These are phyloP conservation scores for Oeneis ivallda DNA, from an alignment of 2,888 invertebrate genomes.

Conservation along the genomic window DNA sequence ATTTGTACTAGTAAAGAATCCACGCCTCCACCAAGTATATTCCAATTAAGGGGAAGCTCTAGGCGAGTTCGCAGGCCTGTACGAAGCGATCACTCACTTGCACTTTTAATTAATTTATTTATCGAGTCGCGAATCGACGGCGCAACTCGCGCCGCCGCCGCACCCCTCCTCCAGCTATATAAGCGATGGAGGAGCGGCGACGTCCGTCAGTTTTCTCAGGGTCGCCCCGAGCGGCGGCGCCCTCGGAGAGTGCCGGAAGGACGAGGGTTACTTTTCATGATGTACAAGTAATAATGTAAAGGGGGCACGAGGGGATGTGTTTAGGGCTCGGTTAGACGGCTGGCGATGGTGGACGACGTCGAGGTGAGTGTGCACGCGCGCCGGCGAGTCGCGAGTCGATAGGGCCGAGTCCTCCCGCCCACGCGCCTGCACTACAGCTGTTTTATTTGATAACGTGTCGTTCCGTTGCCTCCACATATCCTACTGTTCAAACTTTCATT, in stretches of 20 bases:
- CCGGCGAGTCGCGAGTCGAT: constrained; percentile 65
- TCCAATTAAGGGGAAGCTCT: constrained; percentile 74
- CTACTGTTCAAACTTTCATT: constrained; percentile 29
- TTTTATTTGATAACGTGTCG: constrained; percentile 66
- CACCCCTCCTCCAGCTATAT: constrained; percentile 66
- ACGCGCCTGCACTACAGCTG: constrained; percentile 75
- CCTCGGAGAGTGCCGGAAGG: constrained; percentile 62
- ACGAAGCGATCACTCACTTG: constrained; percentile 80
- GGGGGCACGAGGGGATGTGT: constrained; percentile 55
- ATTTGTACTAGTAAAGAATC: constrained; percentile 55
- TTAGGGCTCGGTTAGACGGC: constrained; percentile 54
- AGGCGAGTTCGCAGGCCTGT: constrained; percentile 68
- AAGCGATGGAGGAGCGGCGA: constrained; percentile 62
- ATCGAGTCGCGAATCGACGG: constrained; percentile 80
- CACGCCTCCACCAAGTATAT: constrained; percentile 60
- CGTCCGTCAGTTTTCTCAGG: constrained; percentile 77
- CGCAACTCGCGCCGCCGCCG: constrained; percentile 77
- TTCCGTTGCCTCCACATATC: constrained; percentile 38
- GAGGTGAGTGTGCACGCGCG: constrained; percentile 73
- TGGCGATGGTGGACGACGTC: constrained; percentile 62
- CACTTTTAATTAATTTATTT: constrained; percentile 83
- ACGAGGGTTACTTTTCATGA: constrained; percentile 63
- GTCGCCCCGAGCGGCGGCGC: constrained; percentile 64
- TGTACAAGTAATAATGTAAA: constrained; percentile 62
- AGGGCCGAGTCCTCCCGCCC: constrained; percentile 65